Conservation (phyloP, 2,888 invertebrate species). For the Trissolcus japonicus region DNA sequence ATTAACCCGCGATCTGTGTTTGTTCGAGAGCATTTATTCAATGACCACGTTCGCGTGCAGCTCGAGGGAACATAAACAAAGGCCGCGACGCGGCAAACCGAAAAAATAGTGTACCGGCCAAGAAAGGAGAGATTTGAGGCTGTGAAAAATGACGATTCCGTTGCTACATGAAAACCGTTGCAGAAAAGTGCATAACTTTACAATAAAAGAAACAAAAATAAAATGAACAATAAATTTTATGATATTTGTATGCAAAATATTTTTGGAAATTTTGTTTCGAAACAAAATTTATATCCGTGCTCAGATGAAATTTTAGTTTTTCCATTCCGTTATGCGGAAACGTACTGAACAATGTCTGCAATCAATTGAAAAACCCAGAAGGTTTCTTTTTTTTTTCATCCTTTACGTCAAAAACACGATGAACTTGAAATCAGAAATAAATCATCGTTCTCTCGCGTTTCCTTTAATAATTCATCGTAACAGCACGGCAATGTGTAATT, state of each 20-base stretch:
- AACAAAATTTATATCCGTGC: too few relatives aligned
- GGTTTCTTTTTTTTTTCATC: conserved; percentile 8
- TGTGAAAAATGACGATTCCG: neutral
- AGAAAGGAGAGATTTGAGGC: neutral
- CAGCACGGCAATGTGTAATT: conserved; percentile 38
- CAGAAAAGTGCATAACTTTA: neutral
- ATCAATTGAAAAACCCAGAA: neutral
- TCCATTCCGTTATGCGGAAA: conserved; percentile 10
- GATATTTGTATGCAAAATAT: neutral
- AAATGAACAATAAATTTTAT: neutral
- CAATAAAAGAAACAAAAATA: neutral
- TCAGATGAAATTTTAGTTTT: conserved; percentile 2
- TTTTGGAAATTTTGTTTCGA: neutral
- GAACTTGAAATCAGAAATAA: conserved; percentile 49
- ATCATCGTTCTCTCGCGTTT: conserved; percentile 38
- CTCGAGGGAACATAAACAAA: conserved; percentile 27
- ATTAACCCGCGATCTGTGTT: conserved; percentile 44
- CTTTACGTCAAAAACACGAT: conserved; percentile 18
- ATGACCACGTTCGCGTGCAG: conserved; percentile 36
- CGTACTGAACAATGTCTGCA: conserved; percentile 14
- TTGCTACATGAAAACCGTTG: neutral
- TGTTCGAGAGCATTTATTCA: conserved; percentile 29
- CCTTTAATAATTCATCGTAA: conserved; percentile 53
- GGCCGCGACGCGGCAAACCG: neutral
- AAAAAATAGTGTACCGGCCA: neutral